Base-by-base conservation (phyloP, 2,113 vertebrate species). In the Colossoma macropomum region DNA sequence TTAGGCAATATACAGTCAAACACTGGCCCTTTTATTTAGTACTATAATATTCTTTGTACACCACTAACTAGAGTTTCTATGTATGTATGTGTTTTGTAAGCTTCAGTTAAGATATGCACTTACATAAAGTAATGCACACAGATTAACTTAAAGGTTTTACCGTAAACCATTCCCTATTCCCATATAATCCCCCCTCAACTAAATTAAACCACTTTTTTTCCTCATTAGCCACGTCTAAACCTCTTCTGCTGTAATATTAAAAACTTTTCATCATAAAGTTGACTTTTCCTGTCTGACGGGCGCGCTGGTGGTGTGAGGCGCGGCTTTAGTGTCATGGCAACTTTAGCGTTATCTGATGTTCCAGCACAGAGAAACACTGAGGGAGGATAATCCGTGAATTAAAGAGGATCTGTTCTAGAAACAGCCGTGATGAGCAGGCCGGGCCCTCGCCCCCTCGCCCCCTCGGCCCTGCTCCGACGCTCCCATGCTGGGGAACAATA, bases 301-400 rank as follows among this genome's bases (percentile, higher is more conserved):
- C 92, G 92, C 79, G 87, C 90, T 56, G 86, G 91, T 93, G 87
- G 93, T 94, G 93, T 94, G 93, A 93, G 92, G 90, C 89, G 85
- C 75, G 91, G 92, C 92, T 94, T 94, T 93, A 94, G 92, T 95
- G 97, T 97, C 97, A 99, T 98, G 97, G 97, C 96, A 98, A 99
- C 97, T 97, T 97, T 74, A 95, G 95, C 94, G 96, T 97, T 98
- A 98, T 98, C 97, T 96, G 96, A 96, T 96, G 97, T 97, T 95
- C 94, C 93, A 92, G 94, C 95, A 93, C 93, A 92, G 93, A 95
- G 95, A 97, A 96, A 96, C 96, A 96, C 93, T 94, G 96, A 97
- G 96, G 86, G 96, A 96, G 97, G 96, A 97, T 98, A 99, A 98
- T 98, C 98, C 96, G 95, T 98, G 97, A 98, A 99, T 98, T 99